A percentile compares a stretch with the other conserved stretches of the same genome.
Evolutionary conservation across 2,113 vertebrate genomes (phyloP).

Genomic region (Eublepharis macularius): DNA sequence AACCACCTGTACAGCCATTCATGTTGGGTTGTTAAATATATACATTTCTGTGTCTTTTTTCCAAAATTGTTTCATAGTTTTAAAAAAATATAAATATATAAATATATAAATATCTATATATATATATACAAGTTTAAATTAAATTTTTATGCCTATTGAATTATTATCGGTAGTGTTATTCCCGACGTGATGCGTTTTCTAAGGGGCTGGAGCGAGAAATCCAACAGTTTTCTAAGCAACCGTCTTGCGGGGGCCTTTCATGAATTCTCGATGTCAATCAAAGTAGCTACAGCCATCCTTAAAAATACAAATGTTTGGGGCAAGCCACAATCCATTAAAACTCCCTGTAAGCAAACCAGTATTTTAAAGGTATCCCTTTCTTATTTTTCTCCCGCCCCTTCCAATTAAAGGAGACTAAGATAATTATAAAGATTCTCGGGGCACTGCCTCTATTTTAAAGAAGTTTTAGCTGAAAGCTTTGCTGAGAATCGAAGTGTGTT

Average conservation of each 20-base stretch:
- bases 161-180: neutral
- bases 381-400: no score
- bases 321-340: no score
- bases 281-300: no score
- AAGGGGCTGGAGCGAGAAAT: slow-evolving; percentile 31
- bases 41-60: slow-evolving; percentile 81
- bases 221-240: slow-evolving; percentile 65
- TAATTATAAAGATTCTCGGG: no score
- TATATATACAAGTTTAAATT: slow-evolving; percentile 79
- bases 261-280: slow-evolving; percentile 76
- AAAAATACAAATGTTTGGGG: no score
- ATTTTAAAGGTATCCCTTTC: no score
- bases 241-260: slow-evolving; percentile 70
- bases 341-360: no score
- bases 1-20: slow-evolving; percentile 91
- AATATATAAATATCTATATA: slow-evolving; percentile 50
- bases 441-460: no score
- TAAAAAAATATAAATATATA: slow-evolving; percentile 54
- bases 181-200: neutral
- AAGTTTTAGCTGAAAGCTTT: no score
- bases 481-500: no score
- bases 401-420: no score
- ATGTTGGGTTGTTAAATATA: slow-evolving; percentile 80
- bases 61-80: slow-evolving; percentile 83
- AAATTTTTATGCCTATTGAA: slow-evolving; percentile 79